Conservation (phyloP, 2,797 vertebrate species). For the Myoxocephalus aenaeus region DNA sequence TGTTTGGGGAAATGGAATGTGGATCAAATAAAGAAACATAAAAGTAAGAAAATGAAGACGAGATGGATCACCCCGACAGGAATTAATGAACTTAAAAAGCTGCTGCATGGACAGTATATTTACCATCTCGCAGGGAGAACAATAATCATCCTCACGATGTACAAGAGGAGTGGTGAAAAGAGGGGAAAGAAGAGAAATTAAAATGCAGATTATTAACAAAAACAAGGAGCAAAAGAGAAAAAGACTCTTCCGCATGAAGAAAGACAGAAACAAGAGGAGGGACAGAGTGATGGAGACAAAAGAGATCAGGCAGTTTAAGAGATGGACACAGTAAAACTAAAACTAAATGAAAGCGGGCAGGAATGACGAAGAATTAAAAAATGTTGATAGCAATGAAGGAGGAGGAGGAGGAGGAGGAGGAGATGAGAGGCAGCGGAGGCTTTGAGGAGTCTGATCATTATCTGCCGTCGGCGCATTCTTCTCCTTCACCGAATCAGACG, state of each 20-base stretch:
- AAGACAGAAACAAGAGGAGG: background rate
- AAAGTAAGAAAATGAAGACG: background rate
- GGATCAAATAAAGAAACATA: too few species aligned
- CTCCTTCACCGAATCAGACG: slow-evolving; percentile 22
- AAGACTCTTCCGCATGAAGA: background rate
- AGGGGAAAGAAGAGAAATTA: background rate
- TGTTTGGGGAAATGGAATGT: background rate
- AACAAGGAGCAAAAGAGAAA: background rate
- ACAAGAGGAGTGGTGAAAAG: background rate
- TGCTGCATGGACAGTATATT: too few species aligned
- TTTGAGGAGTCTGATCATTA: slow-evolving; percentile 44
- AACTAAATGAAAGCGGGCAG: background rate
- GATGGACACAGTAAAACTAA: background rate
- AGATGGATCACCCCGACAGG: background rate
- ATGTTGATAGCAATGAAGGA: background rate
- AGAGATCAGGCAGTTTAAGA: background rate
- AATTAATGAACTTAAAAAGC: too few species aligned
- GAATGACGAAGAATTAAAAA: background rate
- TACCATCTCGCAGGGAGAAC: background rate
- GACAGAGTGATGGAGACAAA: background rate
- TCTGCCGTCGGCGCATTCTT: background rate
- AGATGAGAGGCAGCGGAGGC: slow-evolving; percentile 25
- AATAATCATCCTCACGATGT: background rate
- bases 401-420: slow-evolving; percentile 10
- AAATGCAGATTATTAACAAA: background rate